These are phyloP conservation scores for Echinometra lucunter DNA, from an alignment of 53 echinoderm and acorn worm genomes.

Conservation along the genomic window DNA sequence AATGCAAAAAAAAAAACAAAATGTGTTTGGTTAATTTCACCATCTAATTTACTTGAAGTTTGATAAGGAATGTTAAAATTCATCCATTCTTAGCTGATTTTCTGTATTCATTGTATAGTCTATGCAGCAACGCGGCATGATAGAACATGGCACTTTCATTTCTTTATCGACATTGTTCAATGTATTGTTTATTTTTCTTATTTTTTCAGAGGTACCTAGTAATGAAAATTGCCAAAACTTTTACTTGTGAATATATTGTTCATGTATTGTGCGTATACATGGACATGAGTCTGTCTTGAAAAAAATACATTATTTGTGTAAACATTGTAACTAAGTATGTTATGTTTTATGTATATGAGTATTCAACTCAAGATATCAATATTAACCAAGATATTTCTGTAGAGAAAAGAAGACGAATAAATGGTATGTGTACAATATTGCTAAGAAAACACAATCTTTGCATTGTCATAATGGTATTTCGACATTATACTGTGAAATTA, in stretches of 20 bases:
- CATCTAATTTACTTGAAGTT: neutral
- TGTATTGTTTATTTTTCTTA: neutral
- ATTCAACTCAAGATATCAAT: slow-evolving; percentile 50
- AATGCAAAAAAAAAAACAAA: neutral
- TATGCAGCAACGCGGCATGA: slow-evolving; percentile 17
- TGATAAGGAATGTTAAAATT: neutral
- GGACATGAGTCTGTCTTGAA: neutral
- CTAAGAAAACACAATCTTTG: neutral
- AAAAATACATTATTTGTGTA: neutral
- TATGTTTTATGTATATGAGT: slow-evolving; percentile 1
- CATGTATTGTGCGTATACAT: neutral
- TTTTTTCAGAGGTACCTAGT: slow-evolving; percentile 45
- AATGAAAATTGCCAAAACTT: neutral
- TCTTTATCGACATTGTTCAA: neutral
- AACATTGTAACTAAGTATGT: neutral
- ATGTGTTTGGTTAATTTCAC: neutral
- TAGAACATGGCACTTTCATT: neutral
- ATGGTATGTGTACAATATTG: neutral
- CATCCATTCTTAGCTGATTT: neutral
- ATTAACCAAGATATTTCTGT: neutral
- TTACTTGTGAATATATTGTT: slow-evolving; percentile 32
- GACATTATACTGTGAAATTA: neutral
- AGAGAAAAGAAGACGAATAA: neutral
- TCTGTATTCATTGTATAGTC: slow-evolving; percentile 25
- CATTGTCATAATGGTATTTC: neutral